Evolutionary conservation across 2,113 vertebrate genomes (phyloP), one percentile per base, ranked within the genome.

Genomic region (Brachionichthys hirsutus): DNA sequence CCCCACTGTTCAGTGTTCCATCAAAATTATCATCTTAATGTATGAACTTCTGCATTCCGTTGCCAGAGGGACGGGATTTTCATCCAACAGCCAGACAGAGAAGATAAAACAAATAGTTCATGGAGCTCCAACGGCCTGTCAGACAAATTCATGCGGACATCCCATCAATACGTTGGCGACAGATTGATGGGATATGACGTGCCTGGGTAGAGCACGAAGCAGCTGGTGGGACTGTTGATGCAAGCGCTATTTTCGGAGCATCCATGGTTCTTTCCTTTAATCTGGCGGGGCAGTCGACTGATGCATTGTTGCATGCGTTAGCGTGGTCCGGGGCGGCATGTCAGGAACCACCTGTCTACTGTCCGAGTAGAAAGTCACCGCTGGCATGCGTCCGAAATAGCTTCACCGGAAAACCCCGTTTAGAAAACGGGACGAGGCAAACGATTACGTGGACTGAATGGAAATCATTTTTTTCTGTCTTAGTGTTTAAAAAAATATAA

Each of bases 91-190:
- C 69, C 69, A 69, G 75, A 77, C 56, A 79, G 69, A 76, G 62
- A 87, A 89, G 79, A 83, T 71, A 74, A 85, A 88, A 90, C 88
- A 67, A 87, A 91, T 88, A 91, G 89, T 90, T 84, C 75, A 89
- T 84, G 67, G 67, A 47, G 56, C 81, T 74, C 78, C 67, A 81
- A 66, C 43, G 20, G 20, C 68, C 67, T 42, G 51, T 86, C 84
- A 88, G 73, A 81, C 88, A 91, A 89, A 91, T 92, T 78, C 75
- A 78, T 89, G 85, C 86, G 71, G 91, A 91, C 86, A 83, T 84
- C 58, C 74, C 57, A 62, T 90, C 91, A 92, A 91, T 91, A 91
- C 70, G 69, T 79, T 72, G 72, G 52, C 87, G 84, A 87, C 87
- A 87, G 86, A 90, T 85, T 89, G 88, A 90, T 90, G 72, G 80